A percentile compares a stretch with the other conserved stretches of the same genome.
phyloP scores from a whole-genome alignment of 2,888 invertebrate species.

The Asteroscopus sphinx region DNA sequence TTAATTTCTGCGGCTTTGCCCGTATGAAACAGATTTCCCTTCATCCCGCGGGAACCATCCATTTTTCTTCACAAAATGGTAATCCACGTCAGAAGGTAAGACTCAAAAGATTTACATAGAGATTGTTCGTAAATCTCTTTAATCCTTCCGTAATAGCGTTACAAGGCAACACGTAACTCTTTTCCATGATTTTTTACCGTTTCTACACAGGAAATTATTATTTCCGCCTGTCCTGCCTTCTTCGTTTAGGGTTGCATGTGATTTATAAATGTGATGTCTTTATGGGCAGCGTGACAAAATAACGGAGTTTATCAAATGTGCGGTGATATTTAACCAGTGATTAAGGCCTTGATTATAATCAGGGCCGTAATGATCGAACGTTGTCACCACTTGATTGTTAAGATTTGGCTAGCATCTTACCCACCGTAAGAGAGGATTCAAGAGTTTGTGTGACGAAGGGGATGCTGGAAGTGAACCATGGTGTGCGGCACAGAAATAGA shows the following conservation, averaged over 20 bases:
- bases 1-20: slow-evolving; percentile 13
- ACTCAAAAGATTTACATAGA: slow-evolving; percentile 37
- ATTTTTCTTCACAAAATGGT: slow-evolving; percentile 37
- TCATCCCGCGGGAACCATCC: slow-evolving; percentile 17
- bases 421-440: too few relatives aligned
- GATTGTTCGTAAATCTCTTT: slow-evolving; percentile 25
- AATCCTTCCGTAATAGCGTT: slow-evolving; percentile 30
- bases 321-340: too few relatives aligned
- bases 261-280: not conserved
- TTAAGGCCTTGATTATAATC: too few relatives aligned
- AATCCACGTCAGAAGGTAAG: slow-evolving; percentile 25
- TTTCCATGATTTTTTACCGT: slow-evolving; percentile 18
- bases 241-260: not conserved
- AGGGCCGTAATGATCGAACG: too few relatives aligned
- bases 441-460: too few relatives aligned
- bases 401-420: too few relatives aligned
- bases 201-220: slow-evolving; percentile 20
- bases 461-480: too few relatives aligned
- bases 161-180: slow-evolving; percentile 15
- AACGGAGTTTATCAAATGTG: too few relatives aligned
- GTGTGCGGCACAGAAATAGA: too few relatives aligned
- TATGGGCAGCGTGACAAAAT: too few relatives aligned
- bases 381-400: too few relatives aligned
- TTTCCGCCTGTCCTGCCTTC: slow-evolving; percentile 5
- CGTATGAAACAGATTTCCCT: slow-evolving; percentile 22